A percentile compares a stretch with the other conserved stretches of the same genome.
These are phyloP conservation scores for Jordanella pulchra DNA, from an alignment of 2,797 vertebrate genomes.

Conservation along the genomic window DNA sequence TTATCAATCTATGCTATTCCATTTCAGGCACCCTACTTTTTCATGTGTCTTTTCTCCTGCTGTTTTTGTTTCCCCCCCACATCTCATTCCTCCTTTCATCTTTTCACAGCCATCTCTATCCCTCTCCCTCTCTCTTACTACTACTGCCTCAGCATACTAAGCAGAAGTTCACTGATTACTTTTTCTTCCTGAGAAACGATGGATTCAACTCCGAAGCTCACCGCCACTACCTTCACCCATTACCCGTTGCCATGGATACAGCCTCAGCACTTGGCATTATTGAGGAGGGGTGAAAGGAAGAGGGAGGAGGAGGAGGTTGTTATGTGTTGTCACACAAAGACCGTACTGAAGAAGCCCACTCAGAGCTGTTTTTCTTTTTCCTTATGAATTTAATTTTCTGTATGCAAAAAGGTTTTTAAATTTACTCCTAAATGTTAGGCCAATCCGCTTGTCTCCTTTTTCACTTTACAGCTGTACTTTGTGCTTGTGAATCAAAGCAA, in stretches of 20 bases:
- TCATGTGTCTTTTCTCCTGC: constrained; percentile 11
- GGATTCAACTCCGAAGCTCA: constrained; percentile 74
- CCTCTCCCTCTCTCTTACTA: constrained; percentile 30
- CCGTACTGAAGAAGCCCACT: constrained; percentile 47
- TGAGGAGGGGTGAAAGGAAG: constrained; percentile 64
- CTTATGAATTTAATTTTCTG: constrained; percentile 26
- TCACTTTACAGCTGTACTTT: constrained; percentile 1
- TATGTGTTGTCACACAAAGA: constrained; percentile 55
- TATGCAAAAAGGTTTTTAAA: constrained; percentile 13
- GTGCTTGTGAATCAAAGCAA: neutral
- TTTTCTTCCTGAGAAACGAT: constrained; percentile 79
- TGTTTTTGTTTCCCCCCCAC: neutral
- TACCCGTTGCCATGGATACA: constrained; percentile 87
- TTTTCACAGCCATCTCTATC: constrained; percentile 42
- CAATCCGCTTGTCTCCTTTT: constrained; percentile 1
- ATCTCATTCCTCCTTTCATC: constrained; percentile 40
- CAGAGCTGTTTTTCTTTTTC: constrained; percentile 33
- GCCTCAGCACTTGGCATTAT: constrained; percentile 69
- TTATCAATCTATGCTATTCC: constrained; percentile 44
- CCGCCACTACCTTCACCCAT: constrained; percentile 75
- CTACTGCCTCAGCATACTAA: constrained; percentile 86
- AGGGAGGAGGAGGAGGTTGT: constrained; percentile 31
- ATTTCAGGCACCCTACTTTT: constrained; percentile 36
- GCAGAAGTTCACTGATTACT: constrained; percentile 88
- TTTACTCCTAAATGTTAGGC: constrained; percentile 5